Evolutionary conservation across 64 coral and sea anemone genomes (phyloP).

Genomic region (Stichodactyla helianthus): DNA sequence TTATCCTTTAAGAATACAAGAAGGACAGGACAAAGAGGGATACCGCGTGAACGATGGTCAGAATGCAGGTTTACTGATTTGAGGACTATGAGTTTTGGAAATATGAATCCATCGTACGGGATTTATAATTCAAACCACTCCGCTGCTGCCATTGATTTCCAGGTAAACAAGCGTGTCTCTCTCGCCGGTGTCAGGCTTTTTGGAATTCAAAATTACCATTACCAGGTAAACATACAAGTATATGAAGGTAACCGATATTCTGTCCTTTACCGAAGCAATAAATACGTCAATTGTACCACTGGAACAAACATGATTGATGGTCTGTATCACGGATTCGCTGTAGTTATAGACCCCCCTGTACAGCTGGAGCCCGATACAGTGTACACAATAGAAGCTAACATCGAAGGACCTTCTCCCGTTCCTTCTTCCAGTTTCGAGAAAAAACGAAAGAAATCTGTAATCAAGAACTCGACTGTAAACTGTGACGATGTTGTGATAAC

Average conservation of each 20-base stretch:
- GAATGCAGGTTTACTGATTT: not conserved
- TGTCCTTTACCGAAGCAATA: not conserved
- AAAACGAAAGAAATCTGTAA: too few relatives aligned
- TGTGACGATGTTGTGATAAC: not conserved
- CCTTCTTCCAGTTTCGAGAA: not conserved
- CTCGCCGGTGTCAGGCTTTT: conserved; percentile 2
- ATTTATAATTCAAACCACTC: not conserved
- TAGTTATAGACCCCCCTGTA: not conserved
- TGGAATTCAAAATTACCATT: not conserved
- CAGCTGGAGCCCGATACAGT: not conserved
- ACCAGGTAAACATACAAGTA: not conserved
- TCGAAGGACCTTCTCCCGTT: not conserved
- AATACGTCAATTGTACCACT: not conserved
- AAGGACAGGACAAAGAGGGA: not conserved
- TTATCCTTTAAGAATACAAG: not conserved
- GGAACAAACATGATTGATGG: not conserved
- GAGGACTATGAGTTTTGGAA: not conserved
- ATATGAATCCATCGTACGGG: not conserved
- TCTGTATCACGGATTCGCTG: not conserved
- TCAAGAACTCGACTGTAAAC: not conserved
- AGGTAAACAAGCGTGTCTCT: not conserved
- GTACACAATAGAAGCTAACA: not conserved
- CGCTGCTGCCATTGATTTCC: not conserved
- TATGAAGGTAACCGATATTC: not conserved
- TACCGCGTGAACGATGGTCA: not conserved